These are phyloP conservation scores for Carposina sasakii DNA, from an alignment of 1,140 invertebrate genomes.

Conservation along the genomic window DNA sequence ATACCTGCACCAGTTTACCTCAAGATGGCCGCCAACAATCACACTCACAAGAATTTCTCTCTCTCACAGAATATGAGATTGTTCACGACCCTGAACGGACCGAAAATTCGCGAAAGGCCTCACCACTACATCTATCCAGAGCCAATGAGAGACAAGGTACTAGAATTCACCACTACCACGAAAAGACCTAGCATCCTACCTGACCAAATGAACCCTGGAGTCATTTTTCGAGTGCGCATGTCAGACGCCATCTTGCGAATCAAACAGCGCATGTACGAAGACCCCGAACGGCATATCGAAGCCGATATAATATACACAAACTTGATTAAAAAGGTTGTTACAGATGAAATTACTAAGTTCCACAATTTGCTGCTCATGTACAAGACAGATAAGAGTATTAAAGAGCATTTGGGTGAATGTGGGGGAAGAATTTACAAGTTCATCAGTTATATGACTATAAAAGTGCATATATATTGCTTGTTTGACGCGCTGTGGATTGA, in stretches of 20 bases:
- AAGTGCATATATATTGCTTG: slow-evolving; percentile 60
- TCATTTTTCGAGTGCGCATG: slow-evolving; percentile 61
- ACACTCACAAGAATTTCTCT: slow-evolving; percentile 10
- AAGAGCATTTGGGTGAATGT: slow-evolving; percentile 62
- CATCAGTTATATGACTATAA: slow-evolving; percentile 64
- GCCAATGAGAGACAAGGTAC: slow-evolving; percentile 51
- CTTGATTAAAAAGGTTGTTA: slow-evolving; percentile 58
- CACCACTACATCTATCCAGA: slow-evolving; percentile 61
- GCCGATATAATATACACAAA: slow-evolving; percentile 64
- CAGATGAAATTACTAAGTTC: slow-evolving; percentile 66
- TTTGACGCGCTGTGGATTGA: slow-evolving; percentile 64
- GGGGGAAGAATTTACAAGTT: slow-evolving; percentile 63
- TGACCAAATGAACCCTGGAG: slow-evolving; percentile 61
- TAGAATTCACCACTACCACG: slow-evolving; percentile 50
- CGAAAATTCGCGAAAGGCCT: slow-evolving; percentile 48
- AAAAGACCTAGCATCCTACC: slow-evolving; percentile 52
- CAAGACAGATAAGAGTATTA: slow-evolving; percentile 59
- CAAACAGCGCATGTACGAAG: slow-evolving; percentile 65
- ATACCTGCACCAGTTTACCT: no score
- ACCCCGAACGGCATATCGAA: slow-evolving; percentile 60
- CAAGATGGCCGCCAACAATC: slow-evolving; percentile 1
- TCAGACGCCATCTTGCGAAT: slow-evolving; percentile 59
- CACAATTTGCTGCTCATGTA: slow-evolving; percentile 60
- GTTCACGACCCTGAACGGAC: slow-evolving; percentile 45
- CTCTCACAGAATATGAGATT: slow-evolving; percentile 41